Conservation (phyloP, 2,113 vertebrate genomes). For the Semnornis frantzii region DNA sequence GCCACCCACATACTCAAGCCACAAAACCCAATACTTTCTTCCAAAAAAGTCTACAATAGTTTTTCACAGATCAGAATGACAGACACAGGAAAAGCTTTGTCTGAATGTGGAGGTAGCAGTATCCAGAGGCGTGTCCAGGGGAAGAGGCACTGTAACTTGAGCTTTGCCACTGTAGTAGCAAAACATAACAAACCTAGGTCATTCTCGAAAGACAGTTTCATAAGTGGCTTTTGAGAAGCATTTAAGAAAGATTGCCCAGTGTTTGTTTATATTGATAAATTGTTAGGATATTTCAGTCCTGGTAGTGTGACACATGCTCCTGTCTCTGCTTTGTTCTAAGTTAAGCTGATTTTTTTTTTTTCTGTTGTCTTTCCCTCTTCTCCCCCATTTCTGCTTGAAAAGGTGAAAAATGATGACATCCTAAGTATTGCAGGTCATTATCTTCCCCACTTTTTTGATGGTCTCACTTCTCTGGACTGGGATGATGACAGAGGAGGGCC, state of each 20-base stretch:
- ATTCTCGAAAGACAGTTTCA: neutral
- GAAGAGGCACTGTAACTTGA: neutral
- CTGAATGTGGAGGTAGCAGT: neutral
- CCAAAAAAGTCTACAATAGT: neutral
- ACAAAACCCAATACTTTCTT: neutral
- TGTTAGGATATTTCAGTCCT: neutral
- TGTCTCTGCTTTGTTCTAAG: neutral
- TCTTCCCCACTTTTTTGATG: neutral
- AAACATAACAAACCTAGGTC: neutral
- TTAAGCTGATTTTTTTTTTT: neutral
- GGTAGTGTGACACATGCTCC: neutral
- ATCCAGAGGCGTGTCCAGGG: neutral
- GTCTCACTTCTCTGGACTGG: neutral
- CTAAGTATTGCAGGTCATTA: neutral
- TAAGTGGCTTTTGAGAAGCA: neutral
- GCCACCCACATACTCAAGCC: neutral
- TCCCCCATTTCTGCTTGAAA: neutral
- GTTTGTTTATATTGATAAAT: neutral
- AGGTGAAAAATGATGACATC: neutral
- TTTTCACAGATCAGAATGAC: neutral
- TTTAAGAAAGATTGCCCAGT: neutral
- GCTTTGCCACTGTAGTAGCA: neutral
- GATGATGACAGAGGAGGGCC: neutral
- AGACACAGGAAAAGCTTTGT: fast-evolving
- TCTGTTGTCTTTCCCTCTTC: neutral